Evolutionary conservation across 2,113 vertebrate species (phyloP), one percentile per base, ranked within the genome.

Genomic region (Prunella himalayana): DNA sequence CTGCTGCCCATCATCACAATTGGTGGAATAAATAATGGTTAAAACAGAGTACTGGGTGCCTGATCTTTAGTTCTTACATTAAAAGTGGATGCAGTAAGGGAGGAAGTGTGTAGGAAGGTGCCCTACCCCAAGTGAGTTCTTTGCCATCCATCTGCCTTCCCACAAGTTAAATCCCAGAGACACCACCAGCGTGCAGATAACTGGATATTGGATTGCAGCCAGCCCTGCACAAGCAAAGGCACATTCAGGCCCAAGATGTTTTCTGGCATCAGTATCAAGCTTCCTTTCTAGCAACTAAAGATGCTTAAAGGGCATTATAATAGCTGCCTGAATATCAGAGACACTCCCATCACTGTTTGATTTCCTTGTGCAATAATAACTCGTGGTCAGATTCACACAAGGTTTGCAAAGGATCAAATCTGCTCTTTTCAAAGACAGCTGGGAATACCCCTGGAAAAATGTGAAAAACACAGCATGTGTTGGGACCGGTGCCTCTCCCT

Each of bases 381-480:
- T 0, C 4, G 6, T 27, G 53, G 75, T 66, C 89, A 70, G 75
- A 92, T 50, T 84, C 88, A 86, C 42, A 75, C 86, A 54, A 82
- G 57, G 75, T 87, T 94, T 94, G 93, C 72, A 76, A 92, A 83
- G 91, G 80, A 95, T 93, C 82, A 95, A 5, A 81, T 95, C 82
- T 78, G 72, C 61, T 94, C 71, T 95, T 90, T 96, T 94, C 88
- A 92, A 88, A 88, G 94, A 77, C 93, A 97, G 94, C 94, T 97
- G 95, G 94, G 96, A 97, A 97, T 96, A 93, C 59, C 92, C 83
- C 92, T 90, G 69, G 93, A 96, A 96, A 97, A 95, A 97, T 39
- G 84, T 94, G 92, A 96, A 96, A 97, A 97, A 94, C 93, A 96
- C 92, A 91, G 95, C 95, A 96, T 97, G 96, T 95, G 94, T 91